Evolutionary conservation across 2,888 invertebrate species (phyloP), one percentile per base, ranked within the genome.

Genomic region (Aphodius sticticus): DNA sequence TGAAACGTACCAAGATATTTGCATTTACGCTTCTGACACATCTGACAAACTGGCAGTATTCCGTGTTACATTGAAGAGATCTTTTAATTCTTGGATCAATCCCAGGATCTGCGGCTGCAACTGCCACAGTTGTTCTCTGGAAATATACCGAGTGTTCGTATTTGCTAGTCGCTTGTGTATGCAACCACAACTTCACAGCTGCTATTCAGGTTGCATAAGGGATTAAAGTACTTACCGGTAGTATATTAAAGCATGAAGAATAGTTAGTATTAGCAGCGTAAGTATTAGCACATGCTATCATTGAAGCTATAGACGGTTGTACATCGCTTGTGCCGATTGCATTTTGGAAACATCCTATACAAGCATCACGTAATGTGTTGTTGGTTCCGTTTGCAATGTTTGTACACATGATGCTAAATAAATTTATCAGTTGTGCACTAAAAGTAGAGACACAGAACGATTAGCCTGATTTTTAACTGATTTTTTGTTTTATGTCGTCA

Each of bases 331-430:
- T 83, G 35, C 53, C 53, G 12, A 83, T 82, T 16, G 85, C 85
- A 70, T 80, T 72, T 74, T 84, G 84, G 81, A 94, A 94, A 85
- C 93, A 93, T 26, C 92, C 91, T 81, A 93, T 92, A 84, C 94
- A 94, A 14, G 91, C 91, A 88, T 93, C 93, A 80, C 93, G 90
- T 79, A 88, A 83, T 69, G 91, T 91, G 5, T 91, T 88, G 83
- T 92, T 91, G 1, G 91, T 90, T 15, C 91, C 91, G 86, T 93
- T 93, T n/a, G 93, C 92, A 69, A 92, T 92, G 76, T 85, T 85
- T 84, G 92, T 93, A 86, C 93, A 93, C 81, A 93, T 90, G 80
- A 93, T 87, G 85, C 92, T 93, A 9, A 94, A 86, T 78, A 94
- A 88, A 84, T 92, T 92, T 80, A 89, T 82, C 70, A 90, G 87